Base-by-base conservation (phyloP, 2,113 vertebrate genomes). In the Psephotus haematonotus region DNA sequence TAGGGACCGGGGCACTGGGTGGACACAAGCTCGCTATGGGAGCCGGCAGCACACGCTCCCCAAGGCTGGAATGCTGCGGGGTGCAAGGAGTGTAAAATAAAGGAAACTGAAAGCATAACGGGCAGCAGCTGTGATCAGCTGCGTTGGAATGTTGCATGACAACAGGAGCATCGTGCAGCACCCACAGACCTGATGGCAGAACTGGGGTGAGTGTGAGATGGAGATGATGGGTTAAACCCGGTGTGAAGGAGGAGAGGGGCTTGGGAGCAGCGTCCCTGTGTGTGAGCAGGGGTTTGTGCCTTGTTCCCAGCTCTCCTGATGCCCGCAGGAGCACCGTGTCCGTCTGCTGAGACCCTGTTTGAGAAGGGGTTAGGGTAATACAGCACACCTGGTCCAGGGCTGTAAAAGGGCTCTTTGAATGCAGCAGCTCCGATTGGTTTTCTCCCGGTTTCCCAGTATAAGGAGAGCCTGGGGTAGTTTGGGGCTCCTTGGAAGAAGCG, bases 281-380 rank as follows among this genome's bases (percentile, higher is more conserved):
- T 1, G 14, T 0, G n/a, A 62, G 75, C 33, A 8, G 79, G 12
- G 33, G 25, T 39, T 22, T 10, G 68, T 5, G 78, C 75, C 59
- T 28, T 11, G 10, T 53, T 67, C 37, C 49, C 65, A 9, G 47
- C 8, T 3, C 3, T 4, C 0, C 20, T 4, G 0, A 25, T 19
- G 13, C 29, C 41, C 41, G 50, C 0, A 0, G 47, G 59, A 77
- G 5, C 20, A 0, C n/a, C 0, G 0, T 1, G 4, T 29, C 43
- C 15, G 28, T 22, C 17, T 2, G 74, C 47, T 1, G 1, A 20
- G 43, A 14, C 19, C 37, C 31, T 0, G 2, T 9, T 19, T 13
- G 33, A 7, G 57, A 59, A 59, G 57, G 13, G 6, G 33, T 2
- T 6, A 29, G 46, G 50, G 37, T 5, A 8, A 3, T 1, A 13